Percentiles rank a stretch among this genome's conserved stretches.
Conservation (phyloP, 2,113 vertebrate species). For the Calyptommatus sinebrachiatus region DNA sequence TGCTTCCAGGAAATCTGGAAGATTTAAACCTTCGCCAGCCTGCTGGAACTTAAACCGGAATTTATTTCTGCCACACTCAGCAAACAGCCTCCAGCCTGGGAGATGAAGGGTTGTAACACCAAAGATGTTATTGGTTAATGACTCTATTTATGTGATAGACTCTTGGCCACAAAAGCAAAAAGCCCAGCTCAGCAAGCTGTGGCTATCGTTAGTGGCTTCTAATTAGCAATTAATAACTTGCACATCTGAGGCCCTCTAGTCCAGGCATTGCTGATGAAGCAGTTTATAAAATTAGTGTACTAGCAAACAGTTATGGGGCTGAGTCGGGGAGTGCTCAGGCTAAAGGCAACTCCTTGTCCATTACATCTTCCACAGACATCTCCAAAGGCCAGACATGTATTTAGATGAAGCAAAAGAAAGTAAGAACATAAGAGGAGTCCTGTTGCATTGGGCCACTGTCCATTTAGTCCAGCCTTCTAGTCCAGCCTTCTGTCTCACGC, state of each 20-base stretch:
- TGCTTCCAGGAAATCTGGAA: neutral
- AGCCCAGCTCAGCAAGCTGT: conserved; percentile 5
- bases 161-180: neutral
- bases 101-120: conserved; percentile 17
- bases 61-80: neutral
- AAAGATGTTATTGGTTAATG: conserved; percentile 19
- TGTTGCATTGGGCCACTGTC: no score
- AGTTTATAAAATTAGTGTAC: neutral
- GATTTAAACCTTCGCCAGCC: neutral
- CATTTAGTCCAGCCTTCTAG: no score
- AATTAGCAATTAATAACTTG: conserved; percentile 31
- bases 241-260: neutral
- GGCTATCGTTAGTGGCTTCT: conserved; percentile 5
- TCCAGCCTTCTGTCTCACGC: no score
- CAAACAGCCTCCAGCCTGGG: neutral
- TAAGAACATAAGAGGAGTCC: no score
- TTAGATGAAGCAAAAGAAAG: neutral
- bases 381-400: neutral
- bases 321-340: neutral
- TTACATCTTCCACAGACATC: neutral
- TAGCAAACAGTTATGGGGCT: no score
- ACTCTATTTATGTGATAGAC: conserved; percentile 7
- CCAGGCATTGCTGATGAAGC: neutral
- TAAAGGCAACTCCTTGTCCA: neutral
- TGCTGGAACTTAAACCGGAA: neutral